Conservation (phyloP, 2,797 vertebrate genomes). For the Labeo calbasu region DNA sequence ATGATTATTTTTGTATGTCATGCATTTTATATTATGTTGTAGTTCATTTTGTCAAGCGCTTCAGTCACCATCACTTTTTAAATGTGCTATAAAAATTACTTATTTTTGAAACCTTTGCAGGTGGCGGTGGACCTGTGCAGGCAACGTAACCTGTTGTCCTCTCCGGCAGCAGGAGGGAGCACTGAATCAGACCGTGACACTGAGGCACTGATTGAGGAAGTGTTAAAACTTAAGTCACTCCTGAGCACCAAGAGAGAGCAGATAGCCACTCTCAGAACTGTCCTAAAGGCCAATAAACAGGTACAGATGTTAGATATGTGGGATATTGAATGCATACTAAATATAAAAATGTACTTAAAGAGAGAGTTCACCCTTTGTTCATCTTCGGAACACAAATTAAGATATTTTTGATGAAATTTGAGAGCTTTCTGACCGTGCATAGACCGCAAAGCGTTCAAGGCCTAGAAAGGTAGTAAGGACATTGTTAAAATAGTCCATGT, state of each 20-base stretch:
- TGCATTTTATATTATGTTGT: background rate
- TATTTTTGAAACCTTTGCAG: constrained; percentile 59
- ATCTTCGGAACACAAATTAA: no score
- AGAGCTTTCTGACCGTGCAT: no score
- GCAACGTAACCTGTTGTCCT: constrained; percentile 78
- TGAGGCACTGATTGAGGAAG: constrained; percentile 83
- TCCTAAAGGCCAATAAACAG: constrained; percentile 90
- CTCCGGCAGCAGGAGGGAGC: constrained; percentile 68
- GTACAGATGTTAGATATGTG: constrained; percentile 60
- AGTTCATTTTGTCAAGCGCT: background rate
- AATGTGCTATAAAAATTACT: background rate
- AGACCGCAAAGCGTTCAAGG: no score
- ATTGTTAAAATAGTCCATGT: no score
- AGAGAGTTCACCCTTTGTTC: no score
- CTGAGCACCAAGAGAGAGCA: constrained; percentile 89
- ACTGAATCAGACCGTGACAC: constrained; percentile 81
- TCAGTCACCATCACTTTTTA: background rate
- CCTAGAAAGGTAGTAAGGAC: no score
- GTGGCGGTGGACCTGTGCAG: constrained; percentile 82
- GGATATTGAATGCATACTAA: background rate
- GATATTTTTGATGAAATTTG: no score
- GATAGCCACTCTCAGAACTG: constrained; percentile 87
- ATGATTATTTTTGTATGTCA: no score
- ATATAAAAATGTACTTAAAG: background rate
- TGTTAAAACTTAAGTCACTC: constrained; percentile 87